Evolutionary conservation across 2,113 vertebrate genomes (phyloP).

Genomic region (Triplophysa dalaica): DNA sequence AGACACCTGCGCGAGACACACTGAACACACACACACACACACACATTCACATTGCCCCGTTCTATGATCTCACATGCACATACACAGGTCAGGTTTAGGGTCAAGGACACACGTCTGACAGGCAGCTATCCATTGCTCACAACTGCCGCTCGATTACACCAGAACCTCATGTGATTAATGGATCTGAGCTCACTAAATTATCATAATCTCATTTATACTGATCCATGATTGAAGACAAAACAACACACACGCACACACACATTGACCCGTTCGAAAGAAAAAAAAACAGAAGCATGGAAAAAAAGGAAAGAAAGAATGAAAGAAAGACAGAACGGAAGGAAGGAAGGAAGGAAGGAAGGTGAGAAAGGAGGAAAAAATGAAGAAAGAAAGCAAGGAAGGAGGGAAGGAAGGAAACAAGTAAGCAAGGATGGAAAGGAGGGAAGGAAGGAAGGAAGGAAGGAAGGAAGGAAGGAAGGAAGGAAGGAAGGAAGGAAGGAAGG

Average conservation of each 20-base stretch:
- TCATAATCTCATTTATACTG: neutral
- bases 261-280: too few species aligned
- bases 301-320: too few species aligned
- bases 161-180: neutral
- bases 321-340: too few species aligned
- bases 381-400: too few species aligned
- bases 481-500: too few species aligned
- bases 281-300: too few species aligned
- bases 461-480: neutral
- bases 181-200: neutral
- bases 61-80: neutral
- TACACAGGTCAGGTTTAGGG: conserved; percentile 9
- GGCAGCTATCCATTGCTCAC: neutral
- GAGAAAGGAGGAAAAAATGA: too few species aligned
- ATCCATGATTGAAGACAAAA: neutral
- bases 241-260: neutral
- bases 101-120: conserved; percentile 20
- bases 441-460: too few species aligned
- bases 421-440: too few species aligned
- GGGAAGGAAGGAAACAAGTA: too few species aligned
- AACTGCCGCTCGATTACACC: neutral
- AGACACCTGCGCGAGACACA: neutral
- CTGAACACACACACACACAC: neutral
- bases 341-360: too few species aligned
- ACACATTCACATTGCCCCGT: neutral